Evolutionary conservation across 2,797 vertebrate species (phyloP), one percentile per base, ranked within the genome.

Genomic region (Macropodus opercularis): DNA sequence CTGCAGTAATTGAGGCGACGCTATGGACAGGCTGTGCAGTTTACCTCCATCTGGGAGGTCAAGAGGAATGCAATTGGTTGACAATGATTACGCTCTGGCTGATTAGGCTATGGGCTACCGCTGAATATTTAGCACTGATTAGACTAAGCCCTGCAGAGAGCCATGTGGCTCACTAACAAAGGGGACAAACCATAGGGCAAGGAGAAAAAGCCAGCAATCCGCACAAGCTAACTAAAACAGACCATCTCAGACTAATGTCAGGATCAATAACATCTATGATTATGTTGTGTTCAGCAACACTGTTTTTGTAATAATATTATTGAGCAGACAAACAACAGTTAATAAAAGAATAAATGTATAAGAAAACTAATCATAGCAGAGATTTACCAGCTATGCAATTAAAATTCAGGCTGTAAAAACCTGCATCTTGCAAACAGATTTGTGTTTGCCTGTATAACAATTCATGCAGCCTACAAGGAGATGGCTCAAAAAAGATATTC

Each of bases 61-160:
- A 90, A 91, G 88, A 90, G 88, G 83, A 90, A 88, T 75, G 80
- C 84, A 86, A 87, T 87, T 87, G 87, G 81, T 85, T 81, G 85
- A 89, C 88, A 85, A 85, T 86, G 86, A 90, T 85, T 86, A 81
- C 63, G 76, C 81, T 77, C 48, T 31, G 64, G 74, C 77, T 87
- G 87, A 90, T 90, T 89, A 88, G 85, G 77, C 77, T 71, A 86
- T 48, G 62, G 80, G 56, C 83, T 78, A 80, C 71, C 44, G 57
- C 72, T 82, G 86, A 90, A 90, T 88, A 89, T 86, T 84, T 88
- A 80, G 81, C 74, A 24, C 69, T 87, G 86, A 86, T 89, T 84
- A 85, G 71, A 79, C 79, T 85, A 85, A 86, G 84, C 75, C 69
- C 72, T 66, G 77, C 44, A 58, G 73, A 83, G 81, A 82, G 78